A percentile compares a stretch with the other conserved stretches of the same genome.
Evolutionary conservation across 2,113 vertebrate species (phyloP).

Genomic region (Sander lucioperca): DNA sequence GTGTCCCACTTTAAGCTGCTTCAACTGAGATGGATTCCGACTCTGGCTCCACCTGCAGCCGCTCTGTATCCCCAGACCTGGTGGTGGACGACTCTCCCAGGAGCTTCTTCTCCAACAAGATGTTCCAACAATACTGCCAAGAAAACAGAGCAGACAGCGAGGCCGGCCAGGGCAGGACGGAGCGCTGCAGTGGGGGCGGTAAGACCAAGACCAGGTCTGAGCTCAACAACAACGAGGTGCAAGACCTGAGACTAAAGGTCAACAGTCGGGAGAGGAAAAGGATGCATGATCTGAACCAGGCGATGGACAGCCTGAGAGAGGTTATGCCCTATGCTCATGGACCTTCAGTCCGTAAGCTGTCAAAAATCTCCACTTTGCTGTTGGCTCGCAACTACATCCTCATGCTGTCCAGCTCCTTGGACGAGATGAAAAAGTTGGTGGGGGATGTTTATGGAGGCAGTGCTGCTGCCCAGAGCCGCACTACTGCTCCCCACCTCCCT

Average conservation of each 20-base stretch:
- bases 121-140: conserved; percentile 82
- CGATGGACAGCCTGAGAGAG: conserved; percentile 88
- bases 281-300: conserved; percentile 90
- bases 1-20: conserved; percentile 3
- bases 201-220: conserved; percentile 70
- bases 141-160: conserved; percentile 49
- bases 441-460: conserved; percentile 84
- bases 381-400: conserved; percentile 89
- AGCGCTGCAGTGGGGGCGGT: conserved; percentile 27
- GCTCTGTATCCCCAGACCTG: conserved; percentile 87
- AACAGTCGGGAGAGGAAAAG: conserved; percentile 89
- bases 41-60: conserved; percentile 82
- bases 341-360: conserved; percentile 88
- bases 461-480: conserved; percentile 71
- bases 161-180: conserved; percentile 23
- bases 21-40: conserved; percentile 84
- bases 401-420: conserved; percentile 87
- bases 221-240: conserved; percentile 74
- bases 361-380: conserved; percentile 88
- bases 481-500: conserved; percentile 67
- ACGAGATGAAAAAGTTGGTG: conserved; percentile 89
- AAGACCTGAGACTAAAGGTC: conserved; percentile 87
- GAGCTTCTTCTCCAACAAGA: conserved; percentile 82
- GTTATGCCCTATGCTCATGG: conserved; percentile 89
- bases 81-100: conserved; percentile 78